Evolutionary conservation across 1,140 invertebrate species (phyloP).

Genomic region (Aphelinus certus): DNA sequence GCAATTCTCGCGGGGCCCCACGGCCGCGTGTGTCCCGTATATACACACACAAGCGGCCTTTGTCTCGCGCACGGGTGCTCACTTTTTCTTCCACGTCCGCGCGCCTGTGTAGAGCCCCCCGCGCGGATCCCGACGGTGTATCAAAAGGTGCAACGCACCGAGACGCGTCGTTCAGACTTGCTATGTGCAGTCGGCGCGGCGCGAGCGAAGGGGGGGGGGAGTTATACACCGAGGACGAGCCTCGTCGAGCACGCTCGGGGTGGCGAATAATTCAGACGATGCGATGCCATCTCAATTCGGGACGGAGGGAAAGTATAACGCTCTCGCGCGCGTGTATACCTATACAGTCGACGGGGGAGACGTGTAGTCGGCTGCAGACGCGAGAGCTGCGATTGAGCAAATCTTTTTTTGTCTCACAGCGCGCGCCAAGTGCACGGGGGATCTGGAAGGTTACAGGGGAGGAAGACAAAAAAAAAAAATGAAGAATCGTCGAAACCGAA

Average conservation of each 20-base stretch:
- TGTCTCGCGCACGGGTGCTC: background rate
- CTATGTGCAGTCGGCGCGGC: background rate
- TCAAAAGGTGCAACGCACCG: background rate
- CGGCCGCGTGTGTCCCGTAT: background rate
- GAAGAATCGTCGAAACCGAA: background rate
- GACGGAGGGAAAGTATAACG: slow-evolving; percentile 25
- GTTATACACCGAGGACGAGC: too few species aligned
- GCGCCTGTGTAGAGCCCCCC: background rate
- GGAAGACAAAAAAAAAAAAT: background rate
- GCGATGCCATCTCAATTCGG: background rate
- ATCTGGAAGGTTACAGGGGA: too few species aligned
- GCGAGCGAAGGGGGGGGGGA: background rate
- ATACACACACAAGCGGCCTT: background rate
- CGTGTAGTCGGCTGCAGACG: too few species aligned
- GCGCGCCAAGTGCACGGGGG: too few species aligned
- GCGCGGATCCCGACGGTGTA: background rate
- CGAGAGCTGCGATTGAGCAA: too few species aligned
- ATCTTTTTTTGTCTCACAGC: too few species aligned
- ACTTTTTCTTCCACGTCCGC: background rate
- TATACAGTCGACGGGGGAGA: too few species aligned
- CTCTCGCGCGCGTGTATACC: background rate
- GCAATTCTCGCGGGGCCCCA: too few species aligned
- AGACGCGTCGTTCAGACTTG: too few species aligned
- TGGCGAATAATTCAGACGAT: too few species aligned
- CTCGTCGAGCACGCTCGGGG: too few species aligned